phyloP scores from a whole-genome alignment of 2,113 vertebrate genomes.

The Nicator chloris region DNA sequence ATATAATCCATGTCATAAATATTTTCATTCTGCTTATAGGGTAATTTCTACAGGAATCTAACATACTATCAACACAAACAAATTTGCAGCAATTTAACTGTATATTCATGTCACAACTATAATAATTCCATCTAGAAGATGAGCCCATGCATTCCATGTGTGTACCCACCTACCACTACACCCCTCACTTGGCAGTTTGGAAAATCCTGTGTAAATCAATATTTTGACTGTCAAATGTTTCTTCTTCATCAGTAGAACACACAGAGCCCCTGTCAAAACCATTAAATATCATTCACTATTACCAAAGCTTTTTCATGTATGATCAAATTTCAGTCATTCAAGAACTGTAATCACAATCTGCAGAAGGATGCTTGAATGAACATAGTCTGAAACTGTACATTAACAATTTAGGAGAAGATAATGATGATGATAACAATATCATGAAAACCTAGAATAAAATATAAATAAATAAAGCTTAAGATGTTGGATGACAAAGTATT shows the following conservation, averaged over 20 bases:
- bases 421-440: neutral
- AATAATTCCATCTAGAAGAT: neutral
- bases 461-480: neutral
- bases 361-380: neutral
- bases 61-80: neutral
- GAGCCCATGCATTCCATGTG: neutral
- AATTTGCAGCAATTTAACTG: neutral
- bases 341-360: neutral
- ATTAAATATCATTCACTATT: neutral
- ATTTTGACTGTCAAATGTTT: neutral
- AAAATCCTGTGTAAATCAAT: neutral
- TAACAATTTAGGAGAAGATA: neutral
- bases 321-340: neutral
- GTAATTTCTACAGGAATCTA: neutral
- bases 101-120: neutral
- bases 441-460: neutral
- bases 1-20: neutral
- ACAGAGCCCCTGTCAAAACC: neutral
- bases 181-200: neutral
- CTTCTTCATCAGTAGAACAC: neutral
- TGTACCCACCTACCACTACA: neutral
- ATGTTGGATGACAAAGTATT: neutral
- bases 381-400: neutral
- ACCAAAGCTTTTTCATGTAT: neutral
- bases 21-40: neutral